phyloP scores from a whole-genome alignment of 1,140 invertebrate genomes.

The Periplaneta americana region DNA sequence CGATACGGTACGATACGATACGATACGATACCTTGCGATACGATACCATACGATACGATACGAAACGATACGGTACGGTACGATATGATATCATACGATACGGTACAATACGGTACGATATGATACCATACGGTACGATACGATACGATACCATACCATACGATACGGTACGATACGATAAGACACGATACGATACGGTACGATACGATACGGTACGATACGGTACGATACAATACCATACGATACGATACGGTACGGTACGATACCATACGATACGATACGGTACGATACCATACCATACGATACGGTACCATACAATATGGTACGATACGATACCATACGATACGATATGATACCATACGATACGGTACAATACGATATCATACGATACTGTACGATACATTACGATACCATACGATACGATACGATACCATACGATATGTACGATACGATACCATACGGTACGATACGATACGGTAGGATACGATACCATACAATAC shows the following conservation, averaged over 20 bases:
- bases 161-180: too few relatives aligned
- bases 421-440: background rate
- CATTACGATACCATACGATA: constrained; percentile 18
- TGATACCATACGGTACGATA: too few relatives aligned
- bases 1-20: too few relatives aligned
- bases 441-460: background rate
- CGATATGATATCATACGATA: too few relatives aligned
- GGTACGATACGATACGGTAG: constrained; percentile 16
- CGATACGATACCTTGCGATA: too few relatives aligned
- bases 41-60: too few relatives aligned
- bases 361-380: constrained; percentile 12
- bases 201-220: background rate
- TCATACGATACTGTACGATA: constrained; percentile 22
- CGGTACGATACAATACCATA: background rate
- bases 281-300: constrained; percentile 21
- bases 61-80: too few relatives aligned
- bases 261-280: constrained; percentile 8
- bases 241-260: background rate
- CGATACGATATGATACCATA: constrained; percentile 20
- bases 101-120: too few relatives aligned
- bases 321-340: constrained; percentile 21
- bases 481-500: constrained; percentile 23
- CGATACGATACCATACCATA: too few relatives aligned
- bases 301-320: constrained; percentile 21
- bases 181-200: too few relatives aligned